A percentile compares a stretch with the other conserved stretches of the same genome.
Evolutionary conservation across 2,888 invertebrate genomes (phyloP).

Genomic region (Eupelmus urozonus): DNA sequence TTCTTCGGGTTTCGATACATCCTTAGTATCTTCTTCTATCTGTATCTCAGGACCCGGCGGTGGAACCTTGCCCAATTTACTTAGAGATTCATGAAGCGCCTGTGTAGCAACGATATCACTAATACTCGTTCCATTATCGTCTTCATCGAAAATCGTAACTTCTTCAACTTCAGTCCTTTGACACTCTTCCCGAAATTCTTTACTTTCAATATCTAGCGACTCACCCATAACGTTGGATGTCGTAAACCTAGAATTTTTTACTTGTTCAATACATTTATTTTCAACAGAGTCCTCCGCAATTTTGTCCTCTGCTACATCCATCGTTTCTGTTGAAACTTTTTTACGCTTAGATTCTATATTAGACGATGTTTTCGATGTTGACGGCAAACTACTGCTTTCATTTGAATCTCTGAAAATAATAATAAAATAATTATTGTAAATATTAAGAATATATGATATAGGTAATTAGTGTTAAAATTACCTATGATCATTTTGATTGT

Average conservation of each 20-base stretch:
- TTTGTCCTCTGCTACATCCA: conserved; percentile 40
- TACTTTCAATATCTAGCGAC: conserved; percentile 63
- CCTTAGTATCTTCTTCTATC: conserved; percentile 62
- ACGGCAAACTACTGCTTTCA: conserved; percentile 28
- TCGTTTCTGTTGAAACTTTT: conserved; percentile 59
- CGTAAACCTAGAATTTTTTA: conserved; percentile 72
- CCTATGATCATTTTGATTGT: conserved; percentile 50
- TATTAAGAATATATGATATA: neutral
- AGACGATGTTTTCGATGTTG: conserved; percentile 45
- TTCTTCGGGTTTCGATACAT: conserved; percentile 42
- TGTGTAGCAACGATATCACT: conserved; percentile 76
- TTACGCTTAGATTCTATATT: conserved; percentile 47
- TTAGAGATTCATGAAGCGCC: conserved; percentile 75
- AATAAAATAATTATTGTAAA: neutral
- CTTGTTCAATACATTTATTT: conserved; percentile 23
- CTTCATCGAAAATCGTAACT: conserved; percentile 72
- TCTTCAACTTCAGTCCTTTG: conserved; percentile 60
- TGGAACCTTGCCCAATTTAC: conserved; percentile 74
- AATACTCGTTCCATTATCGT: conserved; percentile 75
- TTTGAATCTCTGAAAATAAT: conserved; percentile 24
- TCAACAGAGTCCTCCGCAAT: neutral
- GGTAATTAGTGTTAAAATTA: conserved; percentile 4
- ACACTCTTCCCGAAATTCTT: conserved; percentile 63
- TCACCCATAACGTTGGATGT: conserved; percentile 72
- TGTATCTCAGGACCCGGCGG: conserved; percentile 65